A percentile compares a stretch with the other conserved stretches of the same genome.
phyloP scores from a whole-genome alignment of 2,797 vertebrate genomes.

The Lindbergichthys nudifrons region DNA sequence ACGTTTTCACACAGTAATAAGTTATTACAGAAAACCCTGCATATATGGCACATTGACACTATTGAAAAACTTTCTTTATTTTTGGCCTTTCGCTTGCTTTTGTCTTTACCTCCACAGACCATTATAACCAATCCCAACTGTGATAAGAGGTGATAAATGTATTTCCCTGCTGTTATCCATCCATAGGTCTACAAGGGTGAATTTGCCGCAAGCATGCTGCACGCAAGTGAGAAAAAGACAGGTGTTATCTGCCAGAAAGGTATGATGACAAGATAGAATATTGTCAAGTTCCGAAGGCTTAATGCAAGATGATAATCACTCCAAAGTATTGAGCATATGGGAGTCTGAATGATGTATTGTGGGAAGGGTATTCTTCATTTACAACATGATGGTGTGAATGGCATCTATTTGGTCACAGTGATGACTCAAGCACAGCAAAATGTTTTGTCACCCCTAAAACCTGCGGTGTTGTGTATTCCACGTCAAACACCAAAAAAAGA shows the following conservation, averaged over 20 bases:
- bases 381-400: not conserved
- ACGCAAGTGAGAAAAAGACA: constrained; percentile 2
- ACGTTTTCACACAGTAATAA: constrained; percentile 32
- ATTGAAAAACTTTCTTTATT: not conserved
- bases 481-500: no score
- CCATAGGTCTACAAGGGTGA: not conserved
- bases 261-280: constrained; percentile 26
- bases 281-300: constrained; percentile 23
- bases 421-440: not conserved
- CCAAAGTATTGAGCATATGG: constrained; percentile 26
- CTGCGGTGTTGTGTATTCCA: no score
- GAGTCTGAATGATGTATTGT: not conserved
- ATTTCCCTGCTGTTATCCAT: constrained; percentile 21
- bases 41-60: not conserved
- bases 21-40: constrained; percentile 23
- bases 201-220: not conserved
- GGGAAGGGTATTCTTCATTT: constrained; percentile 1
- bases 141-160: not conserved
- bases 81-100: not conserved
- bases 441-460: not conserved
- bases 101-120: not conserved
- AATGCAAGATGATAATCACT: constrained; percentile 30
- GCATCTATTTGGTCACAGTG: not conserved
- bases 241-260: constrained; percentile 42
- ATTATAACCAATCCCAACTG: constrained; percentile 13